Percentiles rank a stretch among this genome's conserved stretches.
phyloP scores from a whole-genome alignment of 2,888 invertebrate genomes.

The Xestia sexstrigata region DNA sequence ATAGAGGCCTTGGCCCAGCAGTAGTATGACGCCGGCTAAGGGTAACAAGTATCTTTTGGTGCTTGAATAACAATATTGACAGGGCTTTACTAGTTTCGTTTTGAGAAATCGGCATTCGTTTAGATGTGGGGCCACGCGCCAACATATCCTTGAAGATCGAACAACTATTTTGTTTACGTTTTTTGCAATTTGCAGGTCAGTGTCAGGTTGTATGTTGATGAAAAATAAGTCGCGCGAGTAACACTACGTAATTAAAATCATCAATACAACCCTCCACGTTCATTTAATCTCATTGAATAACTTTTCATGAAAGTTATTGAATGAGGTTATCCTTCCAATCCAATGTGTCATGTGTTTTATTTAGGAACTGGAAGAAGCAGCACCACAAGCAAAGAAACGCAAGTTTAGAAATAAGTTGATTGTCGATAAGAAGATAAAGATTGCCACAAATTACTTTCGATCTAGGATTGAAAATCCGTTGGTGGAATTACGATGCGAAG shows the following conservation, averaged over 20 bases:
- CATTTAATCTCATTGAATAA: too few species aligned
- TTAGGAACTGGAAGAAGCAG: constrained; percentile 79
- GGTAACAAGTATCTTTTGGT: background rate
- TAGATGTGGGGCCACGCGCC: background rate
- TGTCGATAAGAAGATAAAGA: constrained; percentile 79
- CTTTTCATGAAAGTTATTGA: too few species aligned
- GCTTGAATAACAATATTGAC: background rate
- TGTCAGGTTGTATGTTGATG: too few species aligned
- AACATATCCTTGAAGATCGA: background rate
- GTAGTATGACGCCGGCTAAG: background rate
- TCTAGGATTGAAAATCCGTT: constrained; percentile 75
- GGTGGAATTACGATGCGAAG: constrained; percentile 82
- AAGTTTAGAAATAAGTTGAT: constrained; percentile 74
- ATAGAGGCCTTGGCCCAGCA: background rate
- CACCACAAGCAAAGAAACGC: constrained; percentile 74
- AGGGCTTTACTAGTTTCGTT: background rate
- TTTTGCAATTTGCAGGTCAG: too few species aligned
- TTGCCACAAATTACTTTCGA: constrained; percentile 71
- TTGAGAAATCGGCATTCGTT: background rate
- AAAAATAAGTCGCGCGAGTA: too few species aligned
- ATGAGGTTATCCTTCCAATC: background rate
- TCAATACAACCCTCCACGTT: too few species aligned
- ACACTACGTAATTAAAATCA: too few species aligned
- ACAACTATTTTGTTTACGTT: too few species aligned
- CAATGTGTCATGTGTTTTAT: constrained; percentile 4